phyloP scores from a whole-genome alignment of 1,140 invertebrate genomes.

The Zophobas atratus region DNA sequence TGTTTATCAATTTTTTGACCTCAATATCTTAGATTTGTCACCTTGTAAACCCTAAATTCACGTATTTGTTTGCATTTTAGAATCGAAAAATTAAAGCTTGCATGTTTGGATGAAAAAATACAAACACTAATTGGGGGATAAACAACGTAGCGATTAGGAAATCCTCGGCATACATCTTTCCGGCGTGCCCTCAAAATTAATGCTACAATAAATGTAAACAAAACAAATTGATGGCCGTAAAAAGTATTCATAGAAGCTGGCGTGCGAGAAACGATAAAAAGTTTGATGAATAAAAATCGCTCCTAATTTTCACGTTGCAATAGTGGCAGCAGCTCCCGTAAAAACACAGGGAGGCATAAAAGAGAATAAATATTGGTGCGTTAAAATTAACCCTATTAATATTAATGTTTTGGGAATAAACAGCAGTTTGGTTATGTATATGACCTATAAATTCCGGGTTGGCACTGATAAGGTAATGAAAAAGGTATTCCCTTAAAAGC shows the following conservation, averaged over 20 bases:
- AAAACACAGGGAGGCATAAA: conserved; percentile 1
- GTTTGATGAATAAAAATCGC: conserved; percentile 22
- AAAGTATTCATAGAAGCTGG: conserved; percentile 13
- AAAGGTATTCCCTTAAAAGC: conserved; percentile 10
- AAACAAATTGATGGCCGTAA: conserved; percentile 18
- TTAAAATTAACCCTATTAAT: conserved; percentile 25
- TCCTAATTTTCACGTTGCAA: conserved; percentile 5
- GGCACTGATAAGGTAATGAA: conserved; percentile 2
- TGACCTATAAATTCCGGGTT: not conserved
- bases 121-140: no score
- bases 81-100: no score
- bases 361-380: not conserved
- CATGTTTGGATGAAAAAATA: no score
- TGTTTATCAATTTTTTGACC: no score
- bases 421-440: not conserved
- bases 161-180: no score
- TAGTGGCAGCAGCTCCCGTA: not conserved
- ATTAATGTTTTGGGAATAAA: conserved; percentile 10
- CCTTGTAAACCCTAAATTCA: no score
- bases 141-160: no score
- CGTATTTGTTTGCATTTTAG: no score
- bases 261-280: conserved; percentile 19
- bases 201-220: conserved; percentile 19
- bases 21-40: no score
- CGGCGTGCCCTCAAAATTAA: not conserved